Evolutionary conservation across 1,140 invertebrate genomes (phyloP), one percentile per base, ranked within the genome.

Genomic region (Latrodectus geometricus): DNA sequence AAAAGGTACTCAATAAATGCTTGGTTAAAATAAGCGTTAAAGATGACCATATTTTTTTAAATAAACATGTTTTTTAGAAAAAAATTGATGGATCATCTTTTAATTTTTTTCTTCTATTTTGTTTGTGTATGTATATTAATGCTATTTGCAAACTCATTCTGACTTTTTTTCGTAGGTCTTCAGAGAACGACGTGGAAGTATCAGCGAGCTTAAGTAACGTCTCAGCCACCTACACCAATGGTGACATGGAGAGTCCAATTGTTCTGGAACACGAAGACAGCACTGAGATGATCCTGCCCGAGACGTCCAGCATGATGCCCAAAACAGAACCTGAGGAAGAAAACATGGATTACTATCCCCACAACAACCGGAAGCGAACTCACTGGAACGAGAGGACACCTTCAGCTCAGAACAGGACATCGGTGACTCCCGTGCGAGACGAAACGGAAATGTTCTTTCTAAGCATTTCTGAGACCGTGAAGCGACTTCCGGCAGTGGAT

Each of bases 391-490:
- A 49, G 23, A 52, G 49, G 49, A 15, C 17, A 9, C 12, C 0
- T n/a, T 11, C 15, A 2, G 14, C 35, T 14, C 4, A 5, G 4
- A 14, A 9, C 9, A 66, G n/a, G 48, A 9, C 35, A 35, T 56
- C 9, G 7, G 73, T 52, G 11, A 54, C 20, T 20, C 23, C 56
- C 4, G 14, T 52, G 14, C 35, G 15, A 15, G 83, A 85, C 52
- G 83, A 85, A 65, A 85, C 74, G 0, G 75, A 76, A 17, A 76
- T 85, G 83, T 85, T 85, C 23, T 85, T 85, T 65, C 49, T 77
- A 2, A 85, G 83, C 52, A 77, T 85, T 49, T 85, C 61, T n/a
- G 83, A 85, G 66, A 85, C 83, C 1, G 83, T 85, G n/a, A 85
- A 85, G 21, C 12, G 83, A 11, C 74, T 85, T 8, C 21, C 61